These are phyloP conservation scores for Machimus atricapillus DNA, from an alignment of 2,888 invertebrate genomes.

Conservation along the genomic window DNA sequence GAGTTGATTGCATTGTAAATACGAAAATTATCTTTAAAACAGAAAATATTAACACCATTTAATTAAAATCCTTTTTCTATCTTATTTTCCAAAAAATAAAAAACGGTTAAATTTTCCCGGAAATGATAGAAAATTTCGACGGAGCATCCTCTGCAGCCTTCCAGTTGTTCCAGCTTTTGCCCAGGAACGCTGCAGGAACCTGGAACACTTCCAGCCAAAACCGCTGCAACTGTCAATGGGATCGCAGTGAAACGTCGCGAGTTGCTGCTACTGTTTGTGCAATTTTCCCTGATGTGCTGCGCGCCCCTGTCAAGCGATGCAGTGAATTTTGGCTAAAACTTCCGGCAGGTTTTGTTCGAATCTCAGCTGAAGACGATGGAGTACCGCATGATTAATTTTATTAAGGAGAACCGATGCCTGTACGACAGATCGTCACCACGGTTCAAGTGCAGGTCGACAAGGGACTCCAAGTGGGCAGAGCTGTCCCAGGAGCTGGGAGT, in stretches of 20 bases:
- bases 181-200: neutral
- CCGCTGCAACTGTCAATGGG: neutral
- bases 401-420: neutral
- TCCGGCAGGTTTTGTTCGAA: neutral
- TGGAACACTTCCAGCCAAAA: neutral
- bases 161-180: neutral
- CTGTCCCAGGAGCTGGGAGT: neutral
- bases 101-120: neutral
- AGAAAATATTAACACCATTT: too few relatives aligned
- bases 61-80: too few relatives aligned
- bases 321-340: neutral
- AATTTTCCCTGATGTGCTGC: neutral
- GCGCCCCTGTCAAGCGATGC: neutral
- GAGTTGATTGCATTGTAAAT: too few relatives aligned
- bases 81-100: too few relatives aligned
- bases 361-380: neutral
- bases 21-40: too few relatives aligned
- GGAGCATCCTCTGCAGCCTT: neutral
- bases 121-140: too few relatives aligned
- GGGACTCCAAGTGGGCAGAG: neutral
- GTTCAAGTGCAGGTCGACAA: neutral
- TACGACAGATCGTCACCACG: neutral
- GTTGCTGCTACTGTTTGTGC: neutral
- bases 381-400: conserved; percentile 5
- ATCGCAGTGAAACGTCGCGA: neutral